phyloP scores from a whole-genome alignment of 2,113 vertebrate genomes.

The Amblyopsis rosae region DNA sequence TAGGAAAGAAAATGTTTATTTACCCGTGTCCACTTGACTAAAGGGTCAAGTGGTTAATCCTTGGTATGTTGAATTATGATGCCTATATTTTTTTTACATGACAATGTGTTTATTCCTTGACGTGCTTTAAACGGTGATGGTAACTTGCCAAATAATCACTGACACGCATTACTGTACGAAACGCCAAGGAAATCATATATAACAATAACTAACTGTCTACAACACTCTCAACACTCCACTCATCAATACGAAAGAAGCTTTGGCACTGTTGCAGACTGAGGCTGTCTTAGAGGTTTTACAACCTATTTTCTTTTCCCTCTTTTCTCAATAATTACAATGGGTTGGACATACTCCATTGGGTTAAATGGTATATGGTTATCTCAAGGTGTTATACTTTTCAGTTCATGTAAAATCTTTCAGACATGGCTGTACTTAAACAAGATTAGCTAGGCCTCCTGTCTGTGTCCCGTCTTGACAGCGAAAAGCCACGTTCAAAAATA shows the following conservation, averaged over 20 bases:
- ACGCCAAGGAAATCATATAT: slow-evolving; percentile 69
- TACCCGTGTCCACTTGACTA: too few species aligned
- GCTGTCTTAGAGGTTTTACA: neutral
- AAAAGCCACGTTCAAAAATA: too few species aligned
- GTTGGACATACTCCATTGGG: neutral
- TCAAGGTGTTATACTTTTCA: neutral
- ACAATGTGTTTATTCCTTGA: slow-evolving; percentile 15
- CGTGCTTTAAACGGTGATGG: slow-evolving; percentile 9
- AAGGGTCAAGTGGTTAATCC: neutral
- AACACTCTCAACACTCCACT: slow-evolving; percentile 4
- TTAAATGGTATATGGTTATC: neutral
- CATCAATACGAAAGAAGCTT: slow-evolving; percentile 9
- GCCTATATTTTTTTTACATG: slow-evolving; percentile 29
- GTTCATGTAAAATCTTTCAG: neutral
- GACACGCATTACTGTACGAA: slow-evolving; percentile 62
- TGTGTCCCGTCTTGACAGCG: too few species aligned
- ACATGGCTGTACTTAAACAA: neutral
- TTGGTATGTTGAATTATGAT: neutral
- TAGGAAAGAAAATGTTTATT: too few species aligned
- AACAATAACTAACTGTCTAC: neutral
- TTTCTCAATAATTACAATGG: neutral
- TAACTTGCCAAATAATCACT: slow-evolving; percentile 45
- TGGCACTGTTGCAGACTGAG: neutral
- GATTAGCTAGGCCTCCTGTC: neutral
- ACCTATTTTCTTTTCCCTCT: neutral